These are phyloP conservation scores for Blastomussa wellsi DNA, from an alignment of 92 coral and sea anemone genomes.

Conservation along the genomic window DNA sequence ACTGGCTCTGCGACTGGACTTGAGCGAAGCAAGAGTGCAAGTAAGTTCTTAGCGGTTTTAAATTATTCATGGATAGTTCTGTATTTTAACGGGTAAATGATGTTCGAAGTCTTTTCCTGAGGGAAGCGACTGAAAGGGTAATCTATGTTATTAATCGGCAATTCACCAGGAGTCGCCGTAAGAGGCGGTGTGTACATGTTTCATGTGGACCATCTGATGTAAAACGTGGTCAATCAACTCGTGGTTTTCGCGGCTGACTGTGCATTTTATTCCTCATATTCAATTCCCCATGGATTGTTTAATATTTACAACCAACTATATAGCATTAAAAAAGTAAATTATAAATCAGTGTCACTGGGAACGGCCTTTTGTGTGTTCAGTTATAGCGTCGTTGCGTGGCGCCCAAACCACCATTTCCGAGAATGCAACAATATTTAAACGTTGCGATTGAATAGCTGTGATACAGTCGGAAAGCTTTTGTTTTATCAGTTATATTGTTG, in stretches of 20 bases:
- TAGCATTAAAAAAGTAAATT: not conserved
- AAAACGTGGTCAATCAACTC: conserved; percentile 4
- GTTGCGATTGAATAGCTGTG: conserved; percentile 42
- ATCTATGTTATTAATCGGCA: conserved; percentile 6
- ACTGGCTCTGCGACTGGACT: conserved; percentile 83
- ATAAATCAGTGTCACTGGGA: not conserved
- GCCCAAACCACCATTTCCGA: conserved; percentile 35
- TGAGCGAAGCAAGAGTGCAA: conserved; percentile 98
- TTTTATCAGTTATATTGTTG: conserved; percentile 47
- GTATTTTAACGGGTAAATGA: conserved; percentile 25
- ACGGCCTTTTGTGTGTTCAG: not conserved
- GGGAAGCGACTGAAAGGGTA: not conserved
- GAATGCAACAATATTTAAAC: conserved; percentile 51
- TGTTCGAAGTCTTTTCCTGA: not conserved
- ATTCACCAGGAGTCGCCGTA: not conserved
- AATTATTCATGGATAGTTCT: conserved; percentile 20
- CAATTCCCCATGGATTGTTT: not conserved
- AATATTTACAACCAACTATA: not conserved
- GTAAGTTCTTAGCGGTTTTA: conserved; percentile 41
- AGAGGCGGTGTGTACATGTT: not conserved
- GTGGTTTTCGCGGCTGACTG: conserved; percentile 5
- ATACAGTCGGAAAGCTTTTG: conserved; percentile 40
- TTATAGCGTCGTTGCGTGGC: conserved; percentile 46
- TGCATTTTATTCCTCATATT: not conserved
- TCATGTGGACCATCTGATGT: not conserved